Conservation (phyloP, 2,113 vertebrate species). For the Phylloscopus trochiloides region DNA sequence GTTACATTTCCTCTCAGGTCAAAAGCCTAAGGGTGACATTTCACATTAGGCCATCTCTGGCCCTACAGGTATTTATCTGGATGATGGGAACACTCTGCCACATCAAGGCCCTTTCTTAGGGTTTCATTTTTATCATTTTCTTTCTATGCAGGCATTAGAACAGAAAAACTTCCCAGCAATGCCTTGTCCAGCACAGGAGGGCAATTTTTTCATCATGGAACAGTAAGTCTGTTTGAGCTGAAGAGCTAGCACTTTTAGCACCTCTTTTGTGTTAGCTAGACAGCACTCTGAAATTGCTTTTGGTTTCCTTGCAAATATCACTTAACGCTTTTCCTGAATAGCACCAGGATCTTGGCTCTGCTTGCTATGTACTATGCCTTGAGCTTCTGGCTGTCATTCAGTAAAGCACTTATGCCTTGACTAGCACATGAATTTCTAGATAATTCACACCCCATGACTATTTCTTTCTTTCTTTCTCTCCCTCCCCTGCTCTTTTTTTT, state of each 20-base stretch:
- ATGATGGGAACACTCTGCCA: not conserved
- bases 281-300: not conserved
- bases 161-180: not conserved
- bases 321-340: not conserved
- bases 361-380: not conserved
- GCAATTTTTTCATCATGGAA: not conserved
- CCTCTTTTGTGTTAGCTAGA: not conserved
- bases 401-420: not conserved
- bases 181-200: not conserved
- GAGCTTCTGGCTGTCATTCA: not conserved
- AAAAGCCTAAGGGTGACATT: not conserved
- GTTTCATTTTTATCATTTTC: not conserved
- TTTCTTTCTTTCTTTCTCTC: not conserved
- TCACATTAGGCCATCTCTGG: not conserved
- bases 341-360: not conserved
- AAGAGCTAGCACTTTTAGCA: not conserved
- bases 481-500: fast-evolving
- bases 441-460: not conserved
- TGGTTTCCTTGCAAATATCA: not conserved
- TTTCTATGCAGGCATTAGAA: not conserved
- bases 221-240: not conserved
- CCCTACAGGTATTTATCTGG: not conserved
- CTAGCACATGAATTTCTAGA: not conserved
- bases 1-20: not conserved
- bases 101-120: not conserved